Percentiles rank a stretch among this genome's conserved stretches.
Conservation (phyloP, 2,113 vertebrate genomes). For the Lethenteron reissneri region DNA sequence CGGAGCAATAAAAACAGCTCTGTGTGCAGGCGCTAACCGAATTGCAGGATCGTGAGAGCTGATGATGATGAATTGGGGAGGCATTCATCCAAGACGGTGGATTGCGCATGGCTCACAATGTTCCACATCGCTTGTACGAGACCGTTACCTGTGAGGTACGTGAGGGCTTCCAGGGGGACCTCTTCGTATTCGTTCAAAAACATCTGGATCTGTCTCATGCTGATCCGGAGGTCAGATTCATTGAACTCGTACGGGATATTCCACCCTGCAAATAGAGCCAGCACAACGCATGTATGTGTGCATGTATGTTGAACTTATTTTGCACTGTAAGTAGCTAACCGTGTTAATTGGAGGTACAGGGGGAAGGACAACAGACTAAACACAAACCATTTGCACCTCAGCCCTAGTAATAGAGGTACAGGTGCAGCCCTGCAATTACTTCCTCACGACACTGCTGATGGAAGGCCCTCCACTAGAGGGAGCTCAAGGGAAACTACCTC, state of each 20-base stretch:
- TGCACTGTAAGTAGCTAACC: background rate
- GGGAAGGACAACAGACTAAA: background rate
- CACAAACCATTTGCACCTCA: background rate
- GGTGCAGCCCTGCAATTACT: background rate
- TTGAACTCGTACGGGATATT: constrained; percentile 89
- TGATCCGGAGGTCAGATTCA: constrained; percentile 67
- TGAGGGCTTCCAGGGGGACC: constrained; percentile 53
- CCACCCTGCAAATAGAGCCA: constrained; percentile 36
- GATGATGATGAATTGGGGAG: no score
- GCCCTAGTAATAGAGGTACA: background rate
- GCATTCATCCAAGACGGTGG: no score
- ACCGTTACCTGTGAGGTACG: constrained; percentile 54
- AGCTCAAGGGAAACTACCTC: background rate
- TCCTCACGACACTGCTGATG: background rate
- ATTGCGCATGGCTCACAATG: no score
- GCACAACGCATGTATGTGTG: background rate
- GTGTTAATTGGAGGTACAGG: background rate
- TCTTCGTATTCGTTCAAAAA: constrained; percentile 67
- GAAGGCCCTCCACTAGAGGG: background rate
- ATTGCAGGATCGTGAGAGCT: no score
- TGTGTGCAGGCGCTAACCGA: no score
- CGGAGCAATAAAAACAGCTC: no score
- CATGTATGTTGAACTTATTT: background rate
- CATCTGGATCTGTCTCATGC: constrained; percentile 67
- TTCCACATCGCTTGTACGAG: no score